Base-by-base conservation (phyloP, 2,113 vertebrate genomes). In the Dicerorhinus sumatrensis region DNA sequence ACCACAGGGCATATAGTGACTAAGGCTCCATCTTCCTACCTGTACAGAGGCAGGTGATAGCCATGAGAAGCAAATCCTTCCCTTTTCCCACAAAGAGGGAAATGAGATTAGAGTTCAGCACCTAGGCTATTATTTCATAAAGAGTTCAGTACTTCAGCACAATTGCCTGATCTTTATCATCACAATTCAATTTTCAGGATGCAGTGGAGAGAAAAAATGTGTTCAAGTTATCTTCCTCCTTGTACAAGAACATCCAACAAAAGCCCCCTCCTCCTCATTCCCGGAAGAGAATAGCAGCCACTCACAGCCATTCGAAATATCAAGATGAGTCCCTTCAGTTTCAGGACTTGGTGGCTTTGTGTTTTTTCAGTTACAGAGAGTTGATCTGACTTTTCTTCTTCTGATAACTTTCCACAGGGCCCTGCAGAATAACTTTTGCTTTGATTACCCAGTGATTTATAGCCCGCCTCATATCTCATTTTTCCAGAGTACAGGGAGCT, bases 161-260 rank as follows among this genome's bases (percentile, higher is more conserved):
- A 92, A 92, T 92, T 88, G 95, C 91, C 56, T 73, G 87, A 96
- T 97, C 75, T 89, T 91, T 96, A 98, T 98, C 94, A 82, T 54
- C 69, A 69, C 93, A 93, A 97, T 89, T 89, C 96, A 83, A 95
- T 98, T 92, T 90, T 90, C 90, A 94, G 94, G 70, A 88, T 92
- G 58, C 80, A 73, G n/a, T 16, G 36, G 77, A 91, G 75, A 89
- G 92, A 90, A 89, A 84, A 76, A 92, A 76, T 25, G 82, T 46
- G n/a, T 96, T 88, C 90, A 82, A 25, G 36, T 94, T 96, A 90
- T 89, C 87, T 76, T 92, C 25, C 62, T 86, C 73, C 39, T 65
- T 56, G 29, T 91, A 80, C 18, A 54, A 90, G 87, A 95, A 58
- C 89, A 90, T 94, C 56, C 83, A 80, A 29, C 33, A 58, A 72